Evolutionary conservation across 2,888 invertebrate species (phyloP), one percentile per base, ranked within the genome.

Genomic region (Microctonus aethiopoides): DNA sequence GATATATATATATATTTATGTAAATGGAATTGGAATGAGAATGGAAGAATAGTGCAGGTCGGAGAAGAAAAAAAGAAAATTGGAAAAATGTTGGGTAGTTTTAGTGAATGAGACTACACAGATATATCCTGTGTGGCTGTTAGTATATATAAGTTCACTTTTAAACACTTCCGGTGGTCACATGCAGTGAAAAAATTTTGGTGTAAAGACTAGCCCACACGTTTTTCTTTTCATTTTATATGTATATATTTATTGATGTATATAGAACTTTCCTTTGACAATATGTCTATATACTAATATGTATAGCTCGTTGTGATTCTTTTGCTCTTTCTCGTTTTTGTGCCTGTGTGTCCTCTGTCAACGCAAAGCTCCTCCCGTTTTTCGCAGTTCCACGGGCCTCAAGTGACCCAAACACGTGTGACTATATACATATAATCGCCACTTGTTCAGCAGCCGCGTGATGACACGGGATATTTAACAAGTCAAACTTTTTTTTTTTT

Each of bases 311-410:
- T 29, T 29, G 4, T 29, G 29, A n/a, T n/a, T n/a, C n/a, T n/a
- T 29, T 29, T 29, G 3, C n/a, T 5, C 13, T 57, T 32, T 57
- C 6, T 20, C 2, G n/a, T 34, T n/a, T 41, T 16, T 5, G 46
- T 16, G 5, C 7, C 16, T 3, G 46, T 46, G 46, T 46, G 41
- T 60, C 61, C 60, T 70, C 59, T 69, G 69, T 69, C 69, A 69
- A 57, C 68, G 64, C 29, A 39, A 39, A 61, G 16, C 65, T 65
- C 65, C 63, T 63, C 64, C 60, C 24, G 52, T 65, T 69, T 65
- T 69, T 64, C 69, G 57, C 68, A 57, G 63, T 68, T 68, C 26
- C 64, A 64, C 41, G 52, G 22, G n/a, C 36, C 34, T 66, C 57
- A 46, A 59, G 65, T 46, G 24, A 32, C 46, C 34, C 34, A 26